Conservation (phyloP, 1,140 invertebrate species). For the Zaprionus africanus region DNA sequence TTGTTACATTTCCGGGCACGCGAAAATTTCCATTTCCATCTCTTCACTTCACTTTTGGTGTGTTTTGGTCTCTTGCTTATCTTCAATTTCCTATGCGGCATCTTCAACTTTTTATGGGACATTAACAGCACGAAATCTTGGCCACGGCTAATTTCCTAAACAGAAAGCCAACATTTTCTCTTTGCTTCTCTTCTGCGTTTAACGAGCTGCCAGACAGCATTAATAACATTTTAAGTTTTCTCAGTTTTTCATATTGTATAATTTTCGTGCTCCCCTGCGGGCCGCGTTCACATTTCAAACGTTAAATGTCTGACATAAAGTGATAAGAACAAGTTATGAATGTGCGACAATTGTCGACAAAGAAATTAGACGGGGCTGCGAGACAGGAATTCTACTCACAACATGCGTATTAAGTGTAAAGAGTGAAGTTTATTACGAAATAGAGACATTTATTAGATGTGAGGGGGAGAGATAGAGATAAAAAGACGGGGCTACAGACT, state of each 20-base stretch:
- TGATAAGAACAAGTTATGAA: constrained; percentile 14
- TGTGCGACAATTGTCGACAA: not conserved
- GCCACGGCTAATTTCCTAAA: constrained; percentile 44
- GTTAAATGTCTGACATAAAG: constrained; percentile 13
- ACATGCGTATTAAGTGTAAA: not conserved
- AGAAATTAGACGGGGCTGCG: not conserved
- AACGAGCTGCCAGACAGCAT: constrained; percentile 32
- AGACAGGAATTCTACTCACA: too few species aligned
- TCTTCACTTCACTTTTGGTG: not conserved
- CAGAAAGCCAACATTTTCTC: constrained; percentile 37
- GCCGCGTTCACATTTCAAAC: constrained; percentile 18
- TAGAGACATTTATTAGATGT: not conserved
- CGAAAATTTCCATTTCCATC: constrained; percentile 14
- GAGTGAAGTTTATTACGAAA: not conserved
- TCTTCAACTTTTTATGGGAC: constrained; percentile 36
- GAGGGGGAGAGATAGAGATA: not conserved
- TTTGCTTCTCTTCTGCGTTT: constrained; percentile 25
- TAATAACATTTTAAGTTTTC: constrained; percentile 34
- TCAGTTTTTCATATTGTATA: constrained; percentile 19
- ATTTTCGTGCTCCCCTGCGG: constrained; percentile 15
- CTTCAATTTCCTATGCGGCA: constrained; percentile 22
- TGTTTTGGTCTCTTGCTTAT: not conserved
- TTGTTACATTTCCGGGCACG: constrained; percentile 37
- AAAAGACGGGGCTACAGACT: not conserved
- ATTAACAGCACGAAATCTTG: constrained; percentile 40